phyloP scores from a whole-genome alignment of 2,797 vertebrate species.

The Rallus crepitans region DNA sequence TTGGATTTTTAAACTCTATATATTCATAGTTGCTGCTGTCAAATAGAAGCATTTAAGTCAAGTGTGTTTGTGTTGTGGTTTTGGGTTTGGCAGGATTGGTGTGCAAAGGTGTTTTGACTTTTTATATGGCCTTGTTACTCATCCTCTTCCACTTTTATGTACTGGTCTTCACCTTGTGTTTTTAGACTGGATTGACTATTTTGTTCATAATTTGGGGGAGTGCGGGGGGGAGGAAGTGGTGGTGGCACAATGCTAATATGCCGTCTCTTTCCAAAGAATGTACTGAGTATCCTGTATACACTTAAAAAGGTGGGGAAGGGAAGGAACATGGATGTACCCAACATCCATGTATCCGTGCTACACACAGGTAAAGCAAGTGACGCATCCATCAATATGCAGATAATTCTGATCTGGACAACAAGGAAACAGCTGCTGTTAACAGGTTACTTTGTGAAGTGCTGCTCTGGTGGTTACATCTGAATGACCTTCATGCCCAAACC shows the following conservation, averaged over 20 bases:
- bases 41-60: neutral
- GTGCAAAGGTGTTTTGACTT: too few relatives aligned
- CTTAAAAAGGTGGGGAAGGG: neutral
- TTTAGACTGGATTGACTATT: neutral
- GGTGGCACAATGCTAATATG: neutral
- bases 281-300: neutral
- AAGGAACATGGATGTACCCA: neutral
- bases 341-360: neutral
- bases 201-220: neutral
- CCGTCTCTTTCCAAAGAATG: neutral
- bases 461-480: neutral
- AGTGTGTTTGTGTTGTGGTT: neutral
- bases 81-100: too few relatives aligned
- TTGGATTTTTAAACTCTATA: neutral
- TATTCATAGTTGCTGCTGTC: neutral
- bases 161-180: neutral
- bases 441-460: neutral
- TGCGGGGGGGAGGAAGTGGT: neutral
- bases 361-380: neutral
- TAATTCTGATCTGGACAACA: neutral
- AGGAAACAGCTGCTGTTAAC: neutral
- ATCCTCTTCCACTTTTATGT: neutral
- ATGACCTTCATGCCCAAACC: neutral
- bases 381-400: neutral
- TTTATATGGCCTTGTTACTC: neutral